A percentile compares a stretch with the other conserved stretches of the same genome.
Conservation (phyloP, 1,140 invertebrate species). For the Aricia agestis region DNA sequence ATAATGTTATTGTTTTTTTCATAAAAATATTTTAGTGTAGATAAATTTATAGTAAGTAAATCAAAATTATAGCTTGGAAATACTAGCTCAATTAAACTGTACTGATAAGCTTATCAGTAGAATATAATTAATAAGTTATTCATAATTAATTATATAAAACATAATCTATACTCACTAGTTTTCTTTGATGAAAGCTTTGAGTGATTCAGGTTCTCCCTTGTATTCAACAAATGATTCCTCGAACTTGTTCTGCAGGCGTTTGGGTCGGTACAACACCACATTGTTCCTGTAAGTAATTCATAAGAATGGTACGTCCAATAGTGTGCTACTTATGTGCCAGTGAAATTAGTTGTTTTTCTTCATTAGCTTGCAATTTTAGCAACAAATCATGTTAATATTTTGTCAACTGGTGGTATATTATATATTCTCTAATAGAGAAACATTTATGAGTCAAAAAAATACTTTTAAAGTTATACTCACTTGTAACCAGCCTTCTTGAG, state of each 20-base stretch:
- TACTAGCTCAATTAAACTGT: not conserved
- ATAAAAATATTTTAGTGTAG: too few species aligned
- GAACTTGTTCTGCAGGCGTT: slow-evolving; percentile 94
- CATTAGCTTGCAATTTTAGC: too few species aligned
- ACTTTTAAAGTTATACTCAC: slow-evolving; percentile 71
- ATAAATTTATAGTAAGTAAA: not conserved
- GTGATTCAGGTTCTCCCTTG: slow-evolving; percentile 82
- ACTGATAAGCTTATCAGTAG: not conserved
- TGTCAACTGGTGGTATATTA: too few species aligned
- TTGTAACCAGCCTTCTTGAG: slow-evolving; percentile 86
- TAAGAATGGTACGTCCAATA: too few species aligned
- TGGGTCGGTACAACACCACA: slow-evolving; percentile 93
- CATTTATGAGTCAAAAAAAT: too few species aligned
- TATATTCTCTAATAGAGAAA: too few species aligned
- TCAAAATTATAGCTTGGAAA: not conserved
- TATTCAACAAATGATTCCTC: slow-evolving; percentile 87
- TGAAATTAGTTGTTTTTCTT: too few species aligned
- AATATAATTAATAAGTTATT: not conserved
- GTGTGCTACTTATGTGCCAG: too few species aligned
- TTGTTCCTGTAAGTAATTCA: slow-evolving; percentile 80
- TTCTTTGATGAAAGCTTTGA: slow-evolving; percentile 89
- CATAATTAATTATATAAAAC: not conserved
- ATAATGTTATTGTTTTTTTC: too few species aligned
- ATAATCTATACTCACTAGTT: slow-evolving; percentile 85
- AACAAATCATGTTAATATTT: too few species aligned